Evolutionary conservation across 2,888 invertebrate genomes (phyloP), one percentile per base, ranked within the genome.

Genomic region (Parasteatoda lunata): DNA sequence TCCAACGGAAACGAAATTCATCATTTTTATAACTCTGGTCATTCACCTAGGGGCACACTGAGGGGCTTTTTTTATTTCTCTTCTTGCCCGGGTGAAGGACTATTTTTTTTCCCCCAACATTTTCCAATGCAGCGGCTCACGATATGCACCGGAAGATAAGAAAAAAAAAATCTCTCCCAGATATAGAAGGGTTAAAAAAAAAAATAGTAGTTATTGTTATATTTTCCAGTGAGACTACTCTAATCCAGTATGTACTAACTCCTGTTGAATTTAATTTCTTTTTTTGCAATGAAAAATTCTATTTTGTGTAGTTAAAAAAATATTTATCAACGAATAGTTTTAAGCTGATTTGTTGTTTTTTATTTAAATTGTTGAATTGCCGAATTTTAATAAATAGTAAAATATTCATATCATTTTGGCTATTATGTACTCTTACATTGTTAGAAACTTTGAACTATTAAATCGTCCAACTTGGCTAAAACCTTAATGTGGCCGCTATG

Each of bases 11-110:
- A 13, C 80, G 48, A 69, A 79, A 75, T 77, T 76, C 70, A 65
- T 54, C 85, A 68, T 78, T 75, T 80, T 66, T 15, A 65, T 64
- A 80, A 72, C 52, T 71, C 80, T 86, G 85, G 85, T 86, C 85
- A 76, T 86, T 86, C 80, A 86, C 85, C 85, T 47, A 79, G 80
- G 68, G 66, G 51, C 59, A 11, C 49, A 51, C 47, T 69, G 47
- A n/a, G 51, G 76, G 68, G 77, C 77, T 71, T 66, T 79, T 85
- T 84, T 83, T 84, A 79, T 66, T 73, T 68, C 52, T 54, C 75
- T 78, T 49, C 72, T 68, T 69, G 30, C 54, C 51, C 49, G 52
- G 15, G 30, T 54, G 45, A 3, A 79, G 78, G 84, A 75, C 64
- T n/a, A 70, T 70, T 80, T 80, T 77, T 77, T 30, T 30, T 30